Evolutionary conservation across 2,888 invertebrate genomes (phyloP).

Genomic region (Venustoraphidia nigricollis): DNA sequence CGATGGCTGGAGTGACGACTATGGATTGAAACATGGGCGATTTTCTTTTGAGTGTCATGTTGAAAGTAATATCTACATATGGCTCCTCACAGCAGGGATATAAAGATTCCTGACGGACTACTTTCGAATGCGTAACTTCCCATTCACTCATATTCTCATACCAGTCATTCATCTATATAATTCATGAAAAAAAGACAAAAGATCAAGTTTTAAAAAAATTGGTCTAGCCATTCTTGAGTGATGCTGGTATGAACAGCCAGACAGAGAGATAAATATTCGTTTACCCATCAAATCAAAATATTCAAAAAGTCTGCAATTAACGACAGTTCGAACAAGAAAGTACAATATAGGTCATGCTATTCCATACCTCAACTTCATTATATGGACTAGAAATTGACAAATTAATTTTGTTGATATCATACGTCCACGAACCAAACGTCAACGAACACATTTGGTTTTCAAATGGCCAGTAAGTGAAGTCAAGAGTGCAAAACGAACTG

Average conservation of each 20-base stretch:
- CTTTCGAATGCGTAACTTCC: slow-evolving; percentile 21
- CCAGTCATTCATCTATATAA: slow-evolving; percentile 32
- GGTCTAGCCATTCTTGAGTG: too few species aligned
- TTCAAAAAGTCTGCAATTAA: too few species aligned
- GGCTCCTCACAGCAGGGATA: slow-evolving; percentile 40
- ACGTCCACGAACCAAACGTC: slow-evolving; percentile 59
- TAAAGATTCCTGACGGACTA: too few species aligned
- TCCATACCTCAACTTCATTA: slow-evolving; percentile 15
- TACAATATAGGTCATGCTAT: not conserved
- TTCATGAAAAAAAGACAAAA: slow-evolving; percentile 14
- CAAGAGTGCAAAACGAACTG: slow-evolving; percentile 43
- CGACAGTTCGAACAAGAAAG: too few species aligned
- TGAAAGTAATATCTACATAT: slow-evolving; percentile 35
- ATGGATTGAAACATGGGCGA: slow-evolving; percentile 44
- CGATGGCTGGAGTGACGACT: slow-evolving; percentile 44
- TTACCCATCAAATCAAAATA: too few species aligned
- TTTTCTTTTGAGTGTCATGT: slow-evolving; percentile 33
- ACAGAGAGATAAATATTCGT: too few species aligned
- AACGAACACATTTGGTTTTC: slow-evolving; percentile 53
- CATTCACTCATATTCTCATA: slow-evolving; percentile 26
- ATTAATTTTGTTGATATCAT: slow-evolving; percentile 42
- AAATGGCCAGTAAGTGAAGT: slow-evolving; percentile 60
- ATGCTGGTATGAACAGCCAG: too few species aligned
- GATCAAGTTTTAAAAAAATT: not conserved
- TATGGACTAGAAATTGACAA: slow-evolving; percentile 20